Percentiles rank a stretch among this genome's conserved stretches.
Evolutionary conservation across 2,888 invertebrate genomes (phyloP).

Genomic region (Suillia variegata): DNA sequence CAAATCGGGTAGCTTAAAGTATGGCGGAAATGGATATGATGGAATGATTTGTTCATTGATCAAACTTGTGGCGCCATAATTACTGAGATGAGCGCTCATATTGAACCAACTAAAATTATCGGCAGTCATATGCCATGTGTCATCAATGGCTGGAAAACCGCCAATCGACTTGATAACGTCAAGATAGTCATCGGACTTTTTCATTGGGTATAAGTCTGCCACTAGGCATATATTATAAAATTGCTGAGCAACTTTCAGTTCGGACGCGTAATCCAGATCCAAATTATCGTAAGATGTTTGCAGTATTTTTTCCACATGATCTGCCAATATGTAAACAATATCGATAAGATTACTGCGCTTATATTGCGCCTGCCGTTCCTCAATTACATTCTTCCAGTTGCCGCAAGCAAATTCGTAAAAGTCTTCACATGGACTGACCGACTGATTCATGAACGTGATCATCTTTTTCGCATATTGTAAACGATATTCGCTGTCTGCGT

Average conservation of each 20-base stretch:
- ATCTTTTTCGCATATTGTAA: constrained; percentile 43
- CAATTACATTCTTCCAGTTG: constrained; percentile 46
- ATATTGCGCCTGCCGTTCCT: constrained; percentile 31
- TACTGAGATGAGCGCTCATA: constrained; percentile 52
- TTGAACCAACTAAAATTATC: constrained; percentile 54
- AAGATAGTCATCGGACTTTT: constrained; percentile 46
- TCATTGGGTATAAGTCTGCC: constrained; percentile 44
- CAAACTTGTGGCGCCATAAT: constrained; percentile 42
- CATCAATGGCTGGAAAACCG: constrained; percentile 55
- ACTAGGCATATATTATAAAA: constrained; percentile 44
- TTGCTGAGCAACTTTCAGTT: constrained; percentile 43
- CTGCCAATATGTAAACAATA: constrained; percentile 39
- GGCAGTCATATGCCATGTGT: constrained; percentile 40
- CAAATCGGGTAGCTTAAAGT: constrained; percentile 48
- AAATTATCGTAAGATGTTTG: constrained; percentile 30
- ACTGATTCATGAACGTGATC: constrained; percentile 51
- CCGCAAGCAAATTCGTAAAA: constrained; percentile 57
- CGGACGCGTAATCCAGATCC: constrained; percentile 35
- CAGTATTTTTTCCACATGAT: constrained; percentile 36
- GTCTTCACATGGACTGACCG: constrained; percentile 50
- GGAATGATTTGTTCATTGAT: constrained; percentile 41
- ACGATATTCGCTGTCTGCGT: constrained; percentile 33
- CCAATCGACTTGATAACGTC: constrained; percentile 47
- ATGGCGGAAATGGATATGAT: constrained; percentile 47
- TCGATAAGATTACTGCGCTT: constrained; percentile 50